Conservation (phyloP, 2,888 invertebrate species). For the Luffia ferchaultella region DNA sequence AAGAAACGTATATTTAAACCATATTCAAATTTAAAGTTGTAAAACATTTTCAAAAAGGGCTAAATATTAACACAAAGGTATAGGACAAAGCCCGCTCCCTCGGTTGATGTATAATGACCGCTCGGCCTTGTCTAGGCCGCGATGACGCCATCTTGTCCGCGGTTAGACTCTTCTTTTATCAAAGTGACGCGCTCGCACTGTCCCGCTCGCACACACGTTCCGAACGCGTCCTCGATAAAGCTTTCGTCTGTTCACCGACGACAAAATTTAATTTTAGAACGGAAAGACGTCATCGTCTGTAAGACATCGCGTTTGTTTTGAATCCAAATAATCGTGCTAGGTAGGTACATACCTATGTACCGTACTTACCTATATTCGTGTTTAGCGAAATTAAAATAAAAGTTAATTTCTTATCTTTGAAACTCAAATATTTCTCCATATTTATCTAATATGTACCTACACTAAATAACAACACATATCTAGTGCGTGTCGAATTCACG, state of each 20-base stretch:
- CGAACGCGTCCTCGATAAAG: slow-evolving; percentile 25
- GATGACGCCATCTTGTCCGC: slow-evolving; percentile 59
- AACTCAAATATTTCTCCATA: too few species aligned
- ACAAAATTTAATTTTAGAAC: slow-evolving; percentile 31
- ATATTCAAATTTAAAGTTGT: slow-evolving; percentile 4
- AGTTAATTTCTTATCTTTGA: too few species aligned
- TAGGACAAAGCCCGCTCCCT: slow-evolving; percentile 34
- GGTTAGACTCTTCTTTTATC: slow-evolving; percentile 49
- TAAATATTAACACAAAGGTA: slow-evolving; percentile 18
- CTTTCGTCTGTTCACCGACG: slow-evolving; percentile 19
- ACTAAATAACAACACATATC: too few species aligned
- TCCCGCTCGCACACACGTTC: slow-evolving; percentile 3
- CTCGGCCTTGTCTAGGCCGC: slow-evolving; percentile 65
- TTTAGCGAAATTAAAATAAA: too few species aligned
- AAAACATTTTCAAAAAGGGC: slow-evolving; percentile 22
- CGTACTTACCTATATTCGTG: too few species aligned
- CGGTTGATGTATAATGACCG: slow-evolving; percentile 55
- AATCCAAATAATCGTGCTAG: too few species aligned
- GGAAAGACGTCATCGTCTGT: slow-evolving; percentile 19
- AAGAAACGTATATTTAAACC: neutral
- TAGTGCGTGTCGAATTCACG: too few species aligned
- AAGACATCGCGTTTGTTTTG: neutral
- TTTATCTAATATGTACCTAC: too few species aligned
- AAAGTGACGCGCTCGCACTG: slow-evolving; percentile 24
- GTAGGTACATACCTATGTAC: too few species aligned